phyloP scores from a whole-genome alignment of 2,797 vertebrate species.

The Graptemys geographica region DNA sequence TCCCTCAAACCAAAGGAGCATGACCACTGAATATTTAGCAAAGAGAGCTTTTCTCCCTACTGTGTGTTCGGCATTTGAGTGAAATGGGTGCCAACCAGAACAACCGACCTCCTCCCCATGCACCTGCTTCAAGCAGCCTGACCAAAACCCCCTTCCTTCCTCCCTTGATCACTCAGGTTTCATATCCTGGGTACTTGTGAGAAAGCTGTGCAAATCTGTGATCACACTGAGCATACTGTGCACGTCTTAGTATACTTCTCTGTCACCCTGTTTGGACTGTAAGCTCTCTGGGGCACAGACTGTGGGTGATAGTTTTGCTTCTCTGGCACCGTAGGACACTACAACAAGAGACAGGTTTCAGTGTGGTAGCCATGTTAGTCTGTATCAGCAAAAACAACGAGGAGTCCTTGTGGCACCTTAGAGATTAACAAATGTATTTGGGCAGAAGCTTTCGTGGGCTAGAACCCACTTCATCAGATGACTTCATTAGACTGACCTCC shows the following conservation, averaged over 20 bases:
- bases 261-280: background rate
- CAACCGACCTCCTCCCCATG: background rate
- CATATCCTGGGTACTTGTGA: background rate
- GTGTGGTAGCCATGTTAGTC: no score
- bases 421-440: no score
- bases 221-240: background rate
- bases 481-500: no score
- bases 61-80: background rate
- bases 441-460: no score
- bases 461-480: no score
- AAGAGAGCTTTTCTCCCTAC: background rate
- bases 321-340: background rate
- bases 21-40: background rate
- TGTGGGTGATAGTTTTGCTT: no score
- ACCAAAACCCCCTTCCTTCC: background rate
- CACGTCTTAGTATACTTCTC: background rate
- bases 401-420: no score
- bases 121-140: background rate
- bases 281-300: background rate
- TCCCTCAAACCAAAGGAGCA: background rate
- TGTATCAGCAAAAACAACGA: no score
- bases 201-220: background rate
- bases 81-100: background rate
- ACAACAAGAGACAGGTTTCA: background rate
- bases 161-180: background rate